phyloP scores from a whole-genome alignment of 2,888 invertebrate genomes.

The Cataglyphis rosenhaueri region DNA sequence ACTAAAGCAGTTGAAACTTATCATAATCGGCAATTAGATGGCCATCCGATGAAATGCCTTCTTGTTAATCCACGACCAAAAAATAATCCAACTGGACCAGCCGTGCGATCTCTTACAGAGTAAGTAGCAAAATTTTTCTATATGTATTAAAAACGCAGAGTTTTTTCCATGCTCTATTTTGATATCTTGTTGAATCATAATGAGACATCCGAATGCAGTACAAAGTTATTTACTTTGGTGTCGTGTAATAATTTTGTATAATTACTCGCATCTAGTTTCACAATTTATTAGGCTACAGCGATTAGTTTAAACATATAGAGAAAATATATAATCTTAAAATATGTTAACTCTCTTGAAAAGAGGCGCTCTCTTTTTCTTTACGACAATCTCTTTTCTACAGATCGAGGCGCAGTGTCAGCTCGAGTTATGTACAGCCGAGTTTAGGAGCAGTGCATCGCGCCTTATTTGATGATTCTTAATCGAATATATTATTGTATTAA shows the following conservation, averaged over 20 bases:
- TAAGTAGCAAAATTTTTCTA: slow-evolving; percentile 67
- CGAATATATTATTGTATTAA: slow-evolving; percentile 36
- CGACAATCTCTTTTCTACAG: slow-evolving; percentile 64
- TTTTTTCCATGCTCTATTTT: not conserved
- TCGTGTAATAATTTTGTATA: slow-evolving; percentile 14
- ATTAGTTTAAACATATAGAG: not conserved
- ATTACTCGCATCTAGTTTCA: slow-evolving; percentile 4
- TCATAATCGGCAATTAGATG: slow-evolving; percentile 96
- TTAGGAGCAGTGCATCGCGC: slow-evolving; percentile 84
- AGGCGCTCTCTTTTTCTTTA: slow-evolving; percentile 13
- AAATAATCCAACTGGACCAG: slow-evolving; percentile 87
- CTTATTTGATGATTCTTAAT: slow-evolving; percentile 81
- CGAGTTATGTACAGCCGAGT: slow-evolving; percentile 83
- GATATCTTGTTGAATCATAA: not conserved
- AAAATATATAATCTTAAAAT: not conserved
- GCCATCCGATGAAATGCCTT: slow-evolving; percentile 96
- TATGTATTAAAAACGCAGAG: not conserved
- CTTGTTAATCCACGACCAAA: slow-evolving; percentile 92
- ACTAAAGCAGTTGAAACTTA: slow-evolving; percentile 96
- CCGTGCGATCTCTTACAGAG: slow-evolving; percentile 83
- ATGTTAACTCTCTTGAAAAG: not conserved
- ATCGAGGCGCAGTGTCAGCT: slow-evolving; percentile 80
- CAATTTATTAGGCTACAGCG: not conserved
- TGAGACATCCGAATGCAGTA: not conserved
- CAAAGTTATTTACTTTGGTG: slow-evolving; percentile 14